Percentiles rank a stretch among this genome's conserved stretches.
These are phyloP conservation scores for Morone chrysops DNA, from an alignment of 2,113 vertebrate species.

Conservation along the genomic window DNA sequence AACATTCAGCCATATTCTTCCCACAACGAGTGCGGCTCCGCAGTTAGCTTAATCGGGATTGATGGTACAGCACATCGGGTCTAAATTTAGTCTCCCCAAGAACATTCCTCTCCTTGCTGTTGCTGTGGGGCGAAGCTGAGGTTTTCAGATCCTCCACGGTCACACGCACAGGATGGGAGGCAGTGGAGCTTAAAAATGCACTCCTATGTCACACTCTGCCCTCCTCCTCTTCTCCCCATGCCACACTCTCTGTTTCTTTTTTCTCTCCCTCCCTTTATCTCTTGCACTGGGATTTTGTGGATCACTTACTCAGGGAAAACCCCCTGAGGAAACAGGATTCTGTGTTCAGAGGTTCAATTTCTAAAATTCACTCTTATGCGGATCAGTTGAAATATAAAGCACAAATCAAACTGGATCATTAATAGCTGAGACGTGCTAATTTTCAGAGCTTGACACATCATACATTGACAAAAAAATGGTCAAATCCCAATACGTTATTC, in stretches of 20 bases:
- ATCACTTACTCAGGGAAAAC: conserved; percentile 67
- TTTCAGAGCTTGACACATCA: conserved; percentile 36
- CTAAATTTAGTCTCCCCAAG: conserved; percentile 78
- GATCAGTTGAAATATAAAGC: conserved; percentile 50
- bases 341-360: conserved; percentile 57
- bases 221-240: neutral
- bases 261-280: conserved; percentile 59
- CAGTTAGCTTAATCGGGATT: conserved; percentile 76
- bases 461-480: neutral
- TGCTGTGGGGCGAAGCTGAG: conserved; percentile 72
- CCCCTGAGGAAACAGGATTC: conserved; percentile 53
- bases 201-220: conserved; percentile 65
- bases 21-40: conserved; percentile 45
- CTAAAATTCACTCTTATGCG: conserved; percentile 48
- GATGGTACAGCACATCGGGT: conserved; percentile 76
- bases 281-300: conserved; percentile 65
- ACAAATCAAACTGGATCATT: conserved; percentile 61
- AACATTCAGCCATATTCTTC: conserved; percentile 66
- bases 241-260: conserved; percentile 43
- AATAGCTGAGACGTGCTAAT: conserved; percentile 35
- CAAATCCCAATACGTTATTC: conserved; percentile 12
- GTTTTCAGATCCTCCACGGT: conserved; percentile 74
- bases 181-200: conserved; percentile 75
- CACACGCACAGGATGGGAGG: conserved; percentile 68
- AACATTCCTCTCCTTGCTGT: conserved; percentile 68